Percentiles rank a stretch among this genome's conserved stretches.
Evolutionary conservation across 1,140 invertebrate species (phyloP).

Genomic region (Latrodectus geometricus): DNA sequence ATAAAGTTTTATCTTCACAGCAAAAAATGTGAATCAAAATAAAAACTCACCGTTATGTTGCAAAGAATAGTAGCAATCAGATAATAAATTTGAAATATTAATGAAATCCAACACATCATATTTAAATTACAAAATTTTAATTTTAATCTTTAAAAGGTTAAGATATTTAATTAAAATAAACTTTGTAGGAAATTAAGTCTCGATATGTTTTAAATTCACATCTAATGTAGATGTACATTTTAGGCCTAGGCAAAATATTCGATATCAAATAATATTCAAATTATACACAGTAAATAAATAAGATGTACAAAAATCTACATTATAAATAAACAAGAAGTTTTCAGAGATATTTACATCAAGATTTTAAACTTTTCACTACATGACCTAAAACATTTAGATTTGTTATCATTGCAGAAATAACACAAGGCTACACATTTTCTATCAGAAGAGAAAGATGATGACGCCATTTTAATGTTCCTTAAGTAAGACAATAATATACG

Average conservation of each 20-base stretch:
- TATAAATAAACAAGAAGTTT: too few species aligned
- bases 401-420: not conserved
- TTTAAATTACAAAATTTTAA: not conserved
- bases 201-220: not conserved
- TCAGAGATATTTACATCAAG: not conserved
- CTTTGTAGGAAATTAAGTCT: not conserved
- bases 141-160: not conserved
- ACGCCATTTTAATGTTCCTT: slow-evolving; percentile 50
- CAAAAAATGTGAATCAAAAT: too few species aligned
- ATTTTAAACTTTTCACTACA: not conserved
- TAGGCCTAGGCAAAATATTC: not conserved
- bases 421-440: not conserved
- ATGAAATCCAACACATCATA: not conserved
- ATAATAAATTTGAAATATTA: too few species aligned
- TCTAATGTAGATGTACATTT: not conserved
- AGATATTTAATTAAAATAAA: not conserved
- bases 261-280: not conserved
- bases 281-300: not conserved
- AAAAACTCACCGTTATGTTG: too few species aligned
- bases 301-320: too few species aligned
- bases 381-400: not conserved
- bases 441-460: slow-evolving; percentile 35
- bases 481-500: not conserved
- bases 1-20: too few species aligned
- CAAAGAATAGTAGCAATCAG: too few species aligned